These are phyloP conservation scores for Trachelus troglodyta DNA, from an alignment of 2,888 invertebrate genomes.

Conservation along the genomic window DNA sequence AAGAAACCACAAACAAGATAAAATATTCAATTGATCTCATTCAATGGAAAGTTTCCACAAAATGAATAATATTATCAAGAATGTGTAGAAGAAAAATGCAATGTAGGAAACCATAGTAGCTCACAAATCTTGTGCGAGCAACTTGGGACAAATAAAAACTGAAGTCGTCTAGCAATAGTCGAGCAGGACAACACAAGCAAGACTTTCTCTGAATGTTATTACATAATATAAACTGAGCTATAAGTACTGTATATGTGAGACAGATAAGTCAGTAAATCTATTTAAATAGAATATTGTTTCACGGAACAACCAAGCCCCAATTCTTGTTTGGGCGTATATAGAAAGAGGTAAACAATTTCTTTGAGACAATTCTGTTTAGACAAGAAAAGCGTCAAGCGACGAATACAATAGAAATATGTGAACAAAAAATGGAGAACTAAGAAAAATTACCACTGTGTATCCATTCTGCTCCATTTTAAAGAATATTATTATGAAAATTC, in stretches of 20 bases:
- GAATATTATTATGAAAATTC: slow-evolving; percentile 14
- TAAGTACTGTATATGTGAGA: slow-evolving; percentile 17
- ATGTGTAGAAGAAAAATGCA: background rate
- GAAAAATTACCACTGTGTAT: background rate
- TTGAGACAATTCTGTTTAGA: background rate
- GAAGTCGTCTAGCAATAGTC: background rate
- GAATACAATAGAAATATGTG: background rate
- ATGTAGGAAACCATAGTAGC: background rate
- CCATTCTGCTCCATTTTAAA: background rate
- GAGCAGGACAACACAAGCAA: background rate
- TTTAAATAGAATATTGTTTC: slow-evolving; percentile 10
- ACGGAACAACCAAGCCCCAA: background rate
- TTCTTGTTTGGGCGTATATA: background rate
- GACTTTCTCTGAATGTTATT: slow-evolving; percentile 14
- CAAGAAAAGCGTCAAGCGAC: background rate
- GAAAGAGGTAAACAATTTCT: background rate
- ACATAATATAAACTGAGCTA: slow-evolving; percentile 16
- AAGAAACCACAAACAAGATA: background rate
- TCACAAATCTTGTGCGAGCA: background rate
- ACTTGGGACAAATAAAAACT: background rate
- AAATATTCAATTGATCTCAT: background rate
- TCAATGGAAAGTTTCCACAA: background rate
- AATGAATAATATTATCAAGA: background rate
- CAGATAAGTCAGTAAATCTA: slow-evolving; percentile 12
- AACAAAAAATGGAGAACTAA: background rate